A percentile compares a stretch with the other conserved stretches of the same genome.
These are phyloP conservation scores for Bos taurus DNA, from an alignment of 2,113 vertebrate species.

Conservation along the genomic window DNA sequence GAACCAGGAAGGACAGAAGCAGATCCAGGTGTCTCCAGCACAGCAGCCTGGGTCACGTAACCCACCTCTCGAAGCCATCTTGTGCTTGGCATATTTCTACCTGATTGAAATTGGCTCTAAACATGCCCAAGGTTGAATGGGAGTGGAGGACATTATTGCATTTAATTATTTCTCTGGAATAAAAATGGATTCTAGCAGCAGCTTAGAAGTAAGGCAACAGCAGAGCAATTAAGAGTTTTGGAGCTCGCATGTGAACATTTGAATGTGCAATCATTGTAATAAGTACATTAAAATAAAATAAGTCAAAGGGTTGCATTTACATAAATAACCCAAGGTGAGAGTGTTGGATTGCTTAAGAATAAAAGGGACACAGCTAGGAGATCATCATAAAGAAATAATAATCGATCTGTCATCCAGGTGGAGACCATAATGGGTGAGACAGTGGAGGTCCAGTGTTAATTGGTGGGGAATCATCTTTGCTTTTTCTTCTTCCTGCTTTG, in stretches of 20 bases:
- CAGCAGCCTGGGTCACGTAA: neutral
- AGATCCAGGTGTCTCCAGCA: neutral
- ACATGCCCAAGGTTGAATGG: conserved; percentile 50
- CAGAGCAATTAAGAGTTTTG: conserved; percentile 47
- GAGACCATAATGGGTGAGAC: neutral
- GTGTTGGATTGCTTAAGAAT: neutral
- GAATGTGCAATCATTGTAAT: conserved; percentile 64
- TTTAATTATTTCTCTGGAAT: conserved; percentile 62
- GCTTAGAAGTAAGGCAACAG: neutral
- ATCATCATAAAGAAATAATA: neutral
- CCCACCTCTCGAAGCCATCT: neutral
- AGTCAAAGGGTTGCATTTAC: conserved; percentile 51
- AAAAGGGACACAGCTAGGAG: neutral
- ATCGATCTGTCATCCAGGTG: neutral
- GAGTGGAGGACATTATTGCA: conserved; percentile 50
- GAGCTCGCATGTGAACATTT: neutral
- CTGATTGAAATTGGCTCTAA: conserved; percentile 51
- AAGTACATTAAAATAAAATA: conserved; percentile 65
- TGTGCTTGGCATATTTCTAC: conserved; percentile 22
- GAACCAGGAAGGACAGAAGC: neutral
- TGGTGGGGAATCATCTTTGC: neutral
- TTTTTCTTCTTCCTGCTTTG: neutral
- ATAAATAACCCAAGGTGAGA: conserved; percentile 57
- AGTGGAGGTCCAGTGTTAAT: neutral
- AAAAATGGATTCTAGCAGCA: conserved; percentile 54